Conservation (phyloP, 2,113 vertebrate genomes). For the Terrapene triunguis region DNA sequence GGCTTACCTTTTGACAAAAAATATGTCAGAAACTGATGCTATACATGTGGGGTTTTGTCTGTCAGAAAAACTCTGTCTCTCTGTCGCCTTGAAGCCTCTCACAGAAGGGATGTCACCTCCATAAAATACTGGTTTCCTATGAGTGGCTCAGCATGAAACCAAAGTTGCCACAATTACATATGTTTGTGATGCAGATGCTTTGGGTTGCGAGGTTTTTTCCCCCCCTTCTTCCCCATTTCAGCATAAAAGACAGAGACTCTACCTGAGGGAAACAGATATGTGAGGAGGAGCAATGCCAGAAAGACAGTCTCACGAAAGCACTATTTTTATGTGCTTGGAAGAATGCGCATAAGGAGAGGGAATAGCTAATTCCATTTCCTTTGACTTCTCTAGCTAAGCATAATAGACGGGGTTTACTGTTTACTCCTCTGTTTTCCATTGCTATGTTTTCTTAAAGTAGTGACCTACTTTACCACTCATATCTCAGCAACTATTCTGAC, state of each 20-base stretch:
- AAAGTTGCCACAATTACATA: slow-evolving; percentile 57
- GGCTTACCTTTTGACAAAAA: neutral
- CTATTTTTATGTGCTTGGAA: slow-evolving; percentile 5
- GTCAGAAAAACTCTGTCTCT: neutral
- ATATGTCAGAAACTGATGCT: neutral
- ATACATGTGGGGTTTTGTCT: neutral
- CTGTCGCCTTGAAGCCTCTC: slow-evolving; percentile 34
- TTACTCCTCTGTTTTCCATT: neutral
- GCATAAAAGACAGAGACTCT: slow-evolving; percentile 52
- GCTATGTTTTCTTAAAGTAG: neutral
- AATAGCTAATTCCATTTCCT: slow-evolving; percentile 24
- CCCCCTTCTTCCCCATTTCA: slow-evolving; percentile 60
- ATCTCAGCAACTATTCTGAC: neutral
- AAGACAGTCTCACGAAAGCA: slow-evolving; percentile 17
- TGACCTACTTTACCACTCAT: neutral
- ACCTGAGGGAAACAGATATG: slow-evolving; percentile 10
- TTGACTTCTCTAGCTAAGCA: neutral
- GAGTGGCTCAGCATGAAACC: slow-evolving; percentile 56
- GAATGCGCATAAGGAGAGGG: neutral
- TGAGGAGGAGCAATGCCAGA: slow-evolving; percentile 24
- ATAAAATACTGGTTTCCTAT: slow-evolving; percentile 25
- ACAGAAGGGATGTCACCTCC: neutral
- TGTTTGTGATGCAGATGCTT: slow-evolving; percentile 43
- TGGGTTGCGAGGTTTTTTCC: slow-evolving; percentile 56
- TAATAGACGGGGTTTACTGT: slow-evolving; percentile 8